Conservation (phyloP, 2,888 invertebrate genomes). For the Eristalis intricaria region DNA sequence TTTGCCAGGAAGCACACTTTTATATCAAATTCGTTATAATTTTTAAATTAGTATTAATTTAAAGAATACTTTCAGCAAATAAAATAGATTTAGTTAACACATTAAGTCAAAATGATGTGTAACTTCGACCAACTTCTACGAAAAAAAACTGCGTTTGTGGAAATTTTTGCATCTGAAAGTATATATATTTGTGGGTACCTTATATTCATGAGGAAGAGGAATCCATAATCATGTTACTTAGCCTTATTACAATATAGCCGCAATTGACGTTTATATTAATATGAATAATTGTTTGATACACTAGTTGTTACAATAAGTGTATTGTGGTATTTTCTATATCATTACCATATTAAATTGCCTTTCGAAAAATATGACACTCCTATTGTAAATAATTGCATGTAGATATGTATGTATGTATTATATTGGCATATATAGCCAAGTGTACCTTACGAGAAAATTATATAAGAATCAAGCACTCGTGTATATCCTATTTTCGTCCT, state of each 20-base stretch:
- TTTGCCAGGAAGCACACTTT: too few species aligned
- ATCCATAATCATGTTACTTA: too few species aligned
- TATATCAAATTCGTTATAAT: too few species aligned
- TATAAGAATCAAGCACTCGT: constrained; percentile 32
- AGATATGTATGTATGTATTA: constrained; percentile 5
- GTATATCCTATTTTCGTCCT: constrained; percentile 26
- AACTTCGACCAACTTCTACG: too few species aligned
- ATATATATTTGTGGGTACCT: too few species aligned
- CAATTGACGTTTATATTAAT: not conserved
- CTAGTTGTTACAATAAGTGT: not conserved
- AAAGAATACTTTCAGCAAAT: too few species aligned
- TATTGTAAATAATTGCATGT: constrained; percentile 15
- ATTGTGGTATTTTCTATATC: constrained; percentile 14
- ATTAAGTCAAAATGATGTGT: too few species aligned
- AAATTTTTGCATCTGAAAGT: too few species aligned
- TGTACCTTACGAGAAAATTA: constrained; percentile 24
- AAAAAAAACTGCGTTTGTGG: too few species aligned
- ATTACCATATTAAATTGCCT: not conserved
- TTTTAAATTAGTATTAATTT: too few species aligned
- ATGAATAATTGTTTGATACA: not conserved
- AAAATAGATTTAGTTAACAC: too few species aligned
- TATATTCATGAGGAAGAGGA: too few species aligned
- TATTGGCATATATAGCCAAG: constrained; percentile 13
- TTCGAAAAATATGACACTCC: not conserved
- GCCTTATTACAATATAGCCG: not conserved